Evolutionary conservation across 2,113 vertebrate species (phyloP).

Genomic region (Colius striatus): DNA sequence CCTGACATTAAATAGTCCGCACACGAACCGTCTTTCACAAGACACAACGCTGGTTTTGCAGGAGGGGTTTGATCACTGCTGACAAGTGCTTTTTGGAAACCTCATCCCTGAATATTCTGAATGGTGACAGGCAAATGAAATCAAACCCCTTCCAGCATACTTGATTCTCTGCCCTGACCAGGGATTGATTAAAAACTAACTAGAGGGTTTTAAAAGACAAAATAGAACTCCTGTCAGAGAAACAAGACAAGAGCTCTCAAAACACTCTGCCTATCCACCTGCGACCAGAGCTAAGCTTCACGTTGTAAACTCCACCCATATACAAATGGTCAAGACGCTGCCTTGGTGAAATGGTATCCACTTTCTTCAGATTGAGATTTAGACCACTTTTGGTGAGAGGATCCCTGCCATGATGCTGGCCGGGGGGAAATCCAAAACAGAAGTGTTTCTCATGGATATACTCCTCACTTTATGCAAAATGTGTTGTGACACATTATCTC

Average conservation of each 20-base stretch:
- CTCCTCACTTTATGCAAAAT: conserved; percentile 58
- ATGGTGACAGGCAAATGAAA: not conserved
- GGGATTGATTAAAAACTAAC: not conserved
- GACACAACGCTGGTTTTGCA: not conserved
- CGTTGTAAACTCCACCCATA: not conserved
- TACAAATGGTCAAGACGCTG: fast-evolving
- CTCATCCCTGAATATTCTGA: not conserved
- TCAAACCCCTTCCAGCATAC: not conserved
- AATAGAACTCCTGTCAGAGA: not conserved
- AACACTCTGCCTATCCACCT: not conserved
- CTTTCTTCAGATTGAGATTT: not conserved
- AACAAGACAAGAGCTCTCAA: not conserved
- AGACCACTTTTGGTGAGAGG: not conserved
- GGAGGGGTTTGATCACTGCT: not conserved
- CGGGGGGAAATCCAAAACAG: conserved; percentile 38
- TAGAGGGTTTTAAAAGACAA: not conserved
- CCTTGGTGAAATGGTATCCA: not conserved
- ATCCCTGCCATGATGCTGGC: not conserved
- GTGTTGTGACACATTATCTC: conserved; percentile 66
- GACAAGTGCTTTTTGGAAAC: not conserved
- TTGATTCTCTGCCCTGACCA: not conserved
- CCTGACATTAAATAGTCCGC: not conserved
- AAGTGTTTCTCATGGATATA: conserved; percentile 9
- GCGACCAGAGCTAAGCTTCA: not conserved
- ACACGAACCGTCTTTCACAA: not conserved